Percentiles rank a stretch among this genome's conserved stretches.
Conservation (phyloP, 37 sponge, comb jelly and placozoan genomes). For the Amphimedon queenslandica region DNA sequence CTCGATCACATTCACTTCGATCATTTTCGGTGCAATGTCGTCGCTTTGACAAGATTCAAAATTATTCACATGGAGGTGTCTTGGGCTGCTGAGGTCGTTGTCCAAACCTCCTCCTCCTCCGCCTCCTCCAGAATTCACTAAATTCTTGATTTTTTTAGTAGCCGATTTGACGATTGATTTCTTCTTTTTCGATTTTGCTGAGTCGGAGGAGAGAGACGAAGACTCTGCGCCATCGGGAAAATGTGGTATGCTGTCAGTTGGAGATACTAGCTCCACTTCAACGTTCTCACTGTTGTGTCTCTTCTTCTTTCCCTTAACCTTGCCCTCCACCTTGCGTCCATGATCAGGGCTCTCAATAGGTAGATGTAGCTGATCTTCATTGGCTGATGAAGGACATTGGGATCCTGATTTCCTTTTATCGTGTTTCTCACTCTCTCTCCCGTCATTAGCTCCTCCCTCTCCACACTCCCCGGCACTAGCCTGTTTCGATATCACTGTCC, state of each 20-base stretch:
- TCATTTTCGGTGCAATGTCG: conserved; percentile 67
- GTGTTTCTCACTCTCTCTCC: neutral
- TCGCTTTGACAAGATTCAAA: conserved; percentile 64
- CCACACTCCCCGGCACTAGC: neutral
- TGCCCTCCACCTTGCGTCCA: neutral
- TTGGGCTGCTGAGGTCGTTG: neutral
- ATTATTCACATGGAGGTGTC: neutral
- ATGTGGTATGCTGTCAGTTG: neutral
- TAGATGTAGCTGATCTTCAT: neutral
- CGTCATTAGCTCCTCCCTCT: neutral
- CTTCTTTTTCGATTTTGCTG: neutral
- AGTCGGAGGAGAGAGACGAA: neutral
- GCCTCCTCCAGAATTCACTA: neutral
- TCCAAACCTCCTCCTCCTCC: conserved; percentile 3
- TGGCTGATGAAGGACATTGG: too few species aligned
- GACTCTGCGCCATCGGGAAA: neutral
- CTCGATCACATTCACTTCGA: conserved; percentile 77
- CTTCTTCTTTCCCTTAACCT: neutral
- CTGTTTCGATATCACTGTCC: conserved; percentile 12
- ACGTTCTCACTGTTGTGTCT: neutral
- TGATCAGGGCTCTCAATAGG: neutral
- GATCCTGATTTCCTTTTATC: neutral
- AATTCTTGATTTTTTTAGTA: conserved; percentile 6
- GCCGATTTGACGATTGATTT: neutral
- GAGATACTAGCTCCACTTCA: neutral